phyloP scores from a whole-genome alignment of 2,888 invertebrate genomes.

The Salpingus planirostris region DNA sequence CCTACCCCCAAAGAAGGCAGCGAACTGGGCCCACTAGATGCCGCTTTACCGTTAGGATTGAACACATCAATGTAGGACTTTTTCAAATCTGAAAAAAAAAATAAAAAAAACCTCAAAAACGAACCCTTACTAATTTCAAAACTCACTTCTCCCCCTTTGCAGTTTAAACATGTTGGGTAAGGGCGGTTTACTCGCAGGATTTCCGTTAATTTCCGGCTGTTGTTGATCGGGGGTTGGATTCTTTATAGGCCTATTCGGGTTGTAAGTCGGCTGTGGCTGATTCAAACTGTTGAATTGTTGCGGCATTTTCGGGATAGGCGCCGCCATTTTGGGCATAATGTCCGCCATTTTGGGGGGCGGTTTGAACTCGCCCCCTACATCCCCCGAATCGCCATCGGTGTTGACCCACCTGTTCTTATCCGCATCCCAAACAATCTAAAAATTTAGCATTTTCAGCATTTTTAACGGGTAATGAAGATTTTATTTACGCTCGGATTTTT shows the following conservation, averaged over 20 bases:
- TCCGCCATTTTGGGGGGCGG: slow-evolving; percentile 66
- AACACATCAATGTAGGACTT: slow-evolving; percentile 87
- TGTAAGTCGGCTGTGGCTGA: background rate
- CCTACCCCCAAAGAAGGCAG: slow-evolving; percentile 40
- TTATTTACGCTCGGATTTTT: slow-evolving; percentile 81
- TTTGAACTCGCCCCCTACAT: slow-evolving; percentile 44
- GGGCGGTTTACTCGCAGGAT: background rate
- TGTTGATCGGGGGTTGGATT: too few species aligned
- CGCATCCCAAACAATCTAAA: slow-evolving; percentile 87
- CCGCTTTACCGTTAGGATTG: slow-evolving; percentile 55
- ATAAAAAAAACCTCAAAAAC: slow-evolving; percentile 1
- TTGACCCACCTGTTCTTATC: slow-evolving; percentile 82
- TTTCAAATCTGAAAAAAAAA: slow-evolving; percentile 54
- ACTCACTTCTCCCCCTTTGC: slow-evolving; percentile 67
- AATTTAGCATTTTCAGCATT: too few species aligned
- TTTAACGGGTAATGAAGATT: too few species aligned
- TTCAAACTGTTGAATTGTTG: slow-evolving; percentile 12
- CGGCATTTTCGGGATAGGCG: too few species aligned
- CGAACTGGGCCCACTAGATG: slow-evolving; percentile 28
- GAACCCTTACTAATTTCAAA: slow-evolving; percentile 1
- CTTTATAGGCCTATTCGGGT: too few species aligned
- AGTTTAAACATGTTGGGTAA: slow-evolving; percentile 69
- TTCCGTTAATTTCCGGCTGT: slow-evolving; percentile 5
- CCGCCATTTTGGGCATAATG: slow-evolving; percentile 32
- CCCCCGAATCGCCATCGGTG: slow-evolving; percentile 62